Percentiles rank a stretch among this genome's conserved stretches.
phyloP scores from a whole-genome alignment of 2,888 invertebrate species.

The Cantharis nigra region DNA sequence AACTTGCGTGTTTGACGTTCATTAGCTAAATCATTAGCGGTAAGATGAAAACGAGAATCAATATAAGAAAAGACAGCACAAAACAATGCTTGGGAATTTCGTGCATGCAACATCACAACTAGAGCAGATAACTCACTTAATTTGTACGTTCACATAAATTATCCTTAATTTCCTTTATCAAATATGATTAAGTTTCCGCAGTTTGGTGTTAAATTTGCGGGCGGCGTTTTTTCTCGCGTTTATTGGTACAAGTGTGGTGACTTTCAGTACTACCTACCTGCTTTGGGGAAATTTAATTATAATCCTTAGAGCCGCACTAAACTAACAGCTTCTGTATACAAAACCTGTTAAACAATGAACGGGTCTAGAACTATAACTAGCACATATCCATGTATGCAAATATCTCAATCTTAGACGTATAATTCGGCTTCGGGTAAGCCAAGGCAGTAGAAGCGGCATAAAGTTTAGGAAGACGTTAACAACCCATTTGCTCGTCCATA shows the following conservation, averaged over 20 bases:
- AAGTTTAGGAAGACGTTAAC: conserved; percentile 21
- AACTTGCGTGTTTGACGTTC: conserved; percentile 39
- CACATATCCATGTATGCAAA: conserved; percentile 38
- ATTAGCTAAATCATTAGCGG: conserved; percentile 43
- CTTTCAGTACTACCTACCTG: conserved; percentile 8
- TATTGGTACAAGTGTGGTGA: background rate
- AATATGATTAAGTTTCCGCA: background rate
- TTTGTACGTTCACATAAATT: background rate
- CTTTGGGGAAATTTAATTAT: conserved; percentile 30
- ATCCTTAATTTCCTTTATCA: background rate
- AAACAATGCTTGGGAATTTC: background rate
- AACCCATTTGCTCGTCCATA: conserved; percentile 29
- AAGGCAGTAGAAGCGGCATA: conserved; percentile 12
- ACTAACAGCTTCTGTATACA: conserved; percentile 30
- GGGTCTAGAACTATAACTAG: conserved; percentile 32
- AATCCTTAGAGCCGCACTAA: conserved; percentile 31
- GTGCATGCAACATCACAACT: background rate
- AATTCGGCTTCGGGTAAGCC: conserved; percentile 32
- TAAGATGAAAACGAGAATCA: conserved; percentile 39
- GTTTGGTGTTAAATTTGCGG: background rate
- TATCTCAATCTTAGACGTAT: conserved; percentile 40
- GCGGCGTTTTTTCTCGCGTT: background rate
- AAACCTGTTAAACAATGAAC: conserved; percentile 34
- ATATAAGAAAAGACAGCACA: conserved; percentile 31
- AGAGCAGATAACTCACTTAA: conserved; percentile 3